These are phyloP conservation scores for Caenorhabditis remanei DNA, from an alignment of 1,140 invertebrate species.

Conservation along the genomic window DNA sequence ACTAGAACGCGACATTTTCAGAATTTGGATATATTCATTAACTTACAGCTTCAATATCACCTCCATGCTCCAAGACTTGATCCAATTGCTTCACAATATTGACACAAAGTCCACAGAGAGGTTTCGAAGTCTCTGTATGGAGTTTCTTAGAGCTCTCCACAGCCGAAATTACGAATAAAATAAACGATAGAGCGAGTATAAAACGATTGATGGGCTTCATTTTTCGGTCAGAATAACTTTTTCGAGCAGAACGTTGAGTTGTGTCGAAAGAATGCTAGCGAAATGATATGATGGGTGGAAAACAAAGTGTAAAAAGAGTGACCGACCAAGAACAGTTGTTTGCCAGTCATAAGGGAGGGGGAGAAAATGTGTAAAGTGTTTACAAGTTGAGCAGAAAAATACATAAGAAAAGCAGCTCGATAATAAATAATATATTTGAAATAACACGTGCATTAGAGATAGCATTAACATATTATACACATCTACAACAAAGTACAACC, in stretches of 20 bases:
- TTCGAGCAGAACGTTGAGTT: neutral
- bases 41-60: conserved; percentile 44
- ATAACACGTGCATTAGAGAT: neutral
- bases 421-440: neutral
- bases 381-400: conserved; percentile 8
- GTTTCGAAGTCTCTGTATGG: conserved; percentile 23
- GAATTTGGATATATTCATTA: too few species aligned
- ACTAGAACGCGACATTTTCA: too few species aligned
- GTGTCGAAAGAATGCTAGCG: neutral
- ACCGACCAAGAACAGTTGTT: conserved; percentile 31
- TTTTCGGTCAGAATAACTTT: neutral
- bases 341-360: neutral
- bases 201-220: neutral
- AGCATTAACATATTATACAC: too few species aligned
- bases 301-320: conserved; percentile 32
- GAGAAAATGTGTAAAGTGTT: conserved; percentile 30
- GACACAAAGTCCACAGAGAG: conserved; percentile 38
- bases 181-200: neutral
- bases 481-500: too few species aligned
- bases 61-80: conserved; percentile 26
- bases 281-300: neutral
- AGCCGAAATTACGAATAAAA: neutral
- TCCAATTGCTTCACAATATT: conserved; percentile 40
- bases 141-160: conserved; percentile 4
- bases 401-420: neutral